Base-by-base conservation (phyloP, 2,113 vertebrate genomes). In the Lota lota region DNA sequence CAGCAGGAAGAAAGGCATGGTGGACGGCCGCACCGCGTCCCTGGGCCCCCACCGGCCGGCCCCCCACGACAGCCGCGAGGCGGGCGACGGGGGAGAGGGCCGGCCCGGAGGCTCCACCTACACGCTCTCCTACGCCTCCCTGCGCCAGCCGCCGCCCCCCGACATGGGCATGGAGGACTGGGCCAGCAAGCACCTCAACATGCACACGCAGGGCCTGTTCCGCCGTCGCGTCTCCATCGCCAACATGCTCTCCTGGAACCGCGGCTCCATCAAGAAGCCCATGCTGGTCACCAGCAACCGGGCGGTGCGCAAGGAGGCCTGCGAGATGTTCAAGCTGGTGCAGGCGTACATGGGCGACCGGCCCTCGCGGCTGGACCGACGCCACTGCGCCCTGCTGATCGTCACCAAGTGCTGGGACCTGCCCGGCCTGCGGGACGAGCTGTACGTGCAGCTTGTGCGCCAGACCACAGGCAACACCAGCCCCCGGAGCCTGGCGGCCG, bases 311-410 rank as follows among this genome's bases (percentile, higher is more conserved):
- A 96, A 95, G 33, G 95, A 97, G 84, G 94, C 95, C 0, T 96
- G 95, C 6, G 94, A 97, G 80, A 92, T 95, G 92, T 97, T 96
- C 88, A 95, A 95, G 71, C 90, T 95, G 64, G 94, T 96, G 64
- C 95, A 97, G 91, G 92, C 93, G 76, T 97, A 95, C 89, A 97
- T 97, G 95, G 94, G 95, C 5, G 95, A 97, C 84, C 83, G 95
- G 40, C 95, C 94, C 1, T 93, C 91, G 0, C 92, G 94, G n/a
- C 89, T 95, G 72, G 95, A 96, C 79, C 90, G 90, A 20, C 92
- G 94, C 1, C 92, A 94, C 0, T 90, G 92, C 12, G 95, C 95
- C 0, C 51, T 97, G 36, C 89, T 95, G 54, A 85, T 91, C 0
- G 88, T 96, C 83, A 95, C 94, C 75, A 95, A 95, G 87, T 95